Percentiles rank a stretch among this genome's conserved stretches.
Evolutionary conservation across 2,797 vertebrate genomes (phyloP).

Genomic region (Parauchenoglanis punctatus): DNA sequence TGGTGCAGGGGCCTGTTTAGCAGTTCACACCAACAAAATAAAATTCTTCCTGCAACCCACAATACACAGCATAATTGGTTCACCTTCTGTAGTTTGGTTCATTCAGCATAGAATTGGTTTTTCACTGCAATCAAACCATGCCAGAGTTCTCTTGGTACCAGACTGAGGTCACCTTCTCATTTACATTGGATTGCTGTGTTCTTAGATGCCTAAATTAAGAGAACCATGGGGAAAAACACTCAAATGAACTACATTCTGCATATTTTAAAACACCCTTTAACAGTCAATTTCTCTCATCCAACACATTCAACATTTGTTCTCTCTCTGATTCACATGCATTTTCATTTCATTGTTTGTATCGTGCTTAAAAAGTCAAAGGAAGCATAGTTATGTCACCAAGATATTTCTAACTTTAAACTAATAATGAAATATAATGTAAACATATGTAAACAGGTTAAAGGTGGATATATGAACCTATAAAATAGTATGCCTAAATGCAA

Average conservation of each 20-base stretch:
- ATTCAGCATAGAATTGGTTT: too few species aligned
- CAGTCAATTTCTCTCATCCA: not conserved
- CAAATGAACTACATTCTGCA: not conserved
- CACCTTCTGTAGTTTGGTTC: too few species aligned
- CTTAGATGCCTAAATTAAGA: not conserved
- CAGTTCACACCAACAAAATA: too few species aligned
- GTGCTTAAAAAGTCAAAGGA: not conserved
- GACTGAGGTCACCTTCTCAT: too few species aligned
- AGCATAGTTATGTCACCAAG: not conserved
- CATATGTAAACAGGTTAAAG: not conserved
- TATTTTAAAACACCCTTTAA: not conserved
- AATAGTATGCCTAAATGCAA: not conserved
- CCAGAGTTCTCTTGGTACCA: too few species aligned
- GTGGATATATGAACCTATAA: not conserved
- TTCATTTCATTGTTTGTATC: not conserved
- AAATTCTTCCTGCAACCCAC: too few species aligned
- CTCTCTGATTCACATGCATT: not conserved
- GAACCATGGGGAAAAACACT: not conserved
- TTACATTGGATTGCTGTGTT: not conserved
- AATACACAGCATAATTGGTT: too few species aligned
- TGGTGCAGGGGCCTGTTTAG: too few species aligned
- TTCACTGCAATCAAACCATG: too few species aligned
- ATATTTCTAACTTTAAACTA: not conserved
- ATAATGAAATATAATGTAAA: not conserved
- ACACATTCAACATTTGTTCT: not conserved